phyloP scores from a whole-genome alignment of 2,113 vertebrate species.

The Ivindomyrus marchei region DNA sequence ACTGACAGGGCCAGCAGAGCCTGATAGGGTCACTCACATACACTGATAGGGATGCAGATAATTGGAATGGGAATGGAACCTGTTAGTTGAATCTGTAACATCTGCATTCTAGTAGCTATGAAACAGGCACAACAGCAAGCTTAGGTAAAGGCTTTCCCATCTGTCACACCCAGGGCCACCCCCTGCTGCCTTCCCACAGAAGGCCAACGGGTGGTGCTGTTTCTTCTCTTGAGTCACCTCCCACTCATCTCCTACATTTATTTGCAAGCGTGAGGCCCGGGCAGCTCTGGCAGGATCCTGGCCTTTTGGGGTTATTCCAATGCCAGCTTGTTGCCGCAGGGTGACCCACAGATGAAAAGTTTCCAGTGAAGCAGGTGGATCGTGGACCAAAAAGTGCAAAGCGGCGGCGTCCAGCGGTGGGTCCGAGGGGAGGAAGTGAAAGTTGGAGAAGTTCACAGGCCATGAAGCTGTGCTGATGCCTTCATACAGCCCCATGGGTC shows the following conservation, averaged over 20 bases:
- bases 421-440: not conserved
- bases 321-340: not conserved
- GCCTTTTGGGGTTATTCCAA: not conserved
- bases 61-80: not conserved
- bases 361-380: not conserved
- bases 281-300: not conserved
- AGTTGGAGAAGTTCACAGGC: not conserved
- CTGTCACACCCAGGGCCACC: not conserved
- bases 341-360: not conserved
- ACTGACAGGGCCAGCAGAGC: not conserved
- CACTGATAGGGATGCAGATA: not conserved
- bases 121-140: not conserved
- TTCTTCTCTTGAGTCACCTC: not conserved
- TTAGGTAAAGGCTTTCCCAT: not conserved
- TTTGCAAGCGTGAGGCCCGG: not conserved
- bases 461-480: not conserved
- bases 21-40: not conserved
- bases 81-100: not conserved
- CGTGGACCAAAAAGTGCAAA: not conserved
- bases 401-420: not conserved
- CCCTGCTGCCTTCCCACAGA: not conserved
- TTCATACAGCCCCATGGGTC: not conserved
- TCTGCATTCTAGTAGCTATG: not conserved
- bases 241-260: not conserved
- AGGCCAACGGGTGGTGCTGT: not conserved